Conservation (phyloP, 1,140 invertebrate genomes). For the Pygmarrhopalites habei region DNA sequence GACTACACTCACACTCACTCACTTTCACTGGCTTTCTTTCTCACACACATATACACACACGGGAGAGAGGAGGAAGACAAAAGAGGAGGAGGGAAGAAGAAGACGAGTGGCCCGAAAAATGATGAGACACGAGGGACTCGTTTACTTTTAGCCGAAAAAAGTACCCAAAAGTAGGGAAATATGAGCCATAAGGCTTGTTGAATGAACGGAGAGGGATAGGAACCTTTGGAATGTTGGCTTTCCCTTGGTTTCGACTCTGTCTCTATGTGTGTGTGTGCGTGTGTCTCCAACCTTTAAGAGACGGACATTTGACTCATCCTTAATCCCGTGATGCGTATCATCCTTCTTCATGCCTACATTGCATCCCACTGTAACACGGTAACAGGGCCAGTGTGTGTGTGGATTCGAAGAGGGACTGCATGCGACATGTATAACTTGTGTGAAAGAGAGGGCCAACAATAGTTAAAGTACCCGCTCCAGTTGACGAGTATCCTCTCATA, state of each 20-base stretch:
- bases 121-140: constrained; percentile 20
- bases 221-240: too few relatives aligned
- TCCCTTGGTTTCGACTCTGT: neutral
- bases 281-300: too few relatives aligned
- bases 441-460: too few relatives aligned
- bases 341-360: neutral
- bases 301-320: neutral
- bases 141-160: constrained; percentile 11
- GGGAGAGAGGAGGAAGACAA: too few relatives aligned
- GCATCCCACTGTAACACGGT: too few relatives aligned
- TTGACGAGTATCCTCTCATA: neutral
- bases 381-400: neutral
- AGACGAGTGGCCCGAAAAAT: constrained; percentile 2
- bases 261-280: neutral
- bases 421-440: too few relatives aligned
- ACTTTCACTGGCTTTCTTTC: too few relatives aligned
- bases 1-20: too few relatives aligned
- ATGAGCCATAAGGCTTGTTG: constrained; percentile 4
- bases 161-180: constrained; percentile 12
- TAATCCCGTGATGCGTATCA: constrained; percentile 16
- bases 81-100: neutral
- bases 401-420: too few relatives aligned
- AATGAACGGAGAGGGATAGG: too few relatives aligned
- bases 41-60: too few relatives aligned
- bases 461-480: too few relatives aligned